Evolutionary conservation across 2,888 invertebrate genomes (phyloP).

Genomic region (Erynnis tages): DNA sequence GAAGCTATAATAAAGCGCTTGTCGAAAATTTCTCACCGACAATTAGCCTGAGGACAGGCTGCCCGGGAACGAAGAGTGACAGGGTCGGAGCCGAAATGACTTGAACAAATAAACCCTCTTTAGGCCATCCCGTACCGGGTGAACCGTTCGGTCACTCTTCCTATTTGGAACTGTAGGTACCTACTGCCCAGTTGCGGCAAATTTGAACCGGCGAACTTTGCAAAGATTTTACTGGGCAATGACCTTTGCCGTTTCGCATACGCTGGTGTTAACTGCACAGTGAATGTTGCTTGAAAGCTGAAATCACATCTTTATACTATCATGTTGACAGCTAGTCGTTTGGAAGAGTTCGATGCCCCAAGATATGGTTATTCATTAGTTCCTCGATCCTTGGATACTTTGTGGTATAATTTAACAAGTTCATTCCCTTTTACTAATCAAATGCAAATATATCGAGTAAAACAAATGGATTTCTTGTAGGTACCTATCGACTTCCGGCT

Average conservation of each 20-base stretch:
- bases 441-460: slow-evolving; percentile 15
- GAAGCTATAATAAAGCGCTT: slow-evolving; percentile 21
- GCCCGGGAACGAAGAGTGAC: slow-evolving; percentile 52
- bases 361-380: slow-evolving; percentile 2
- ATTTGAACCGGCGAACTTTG: slow-evolving; percentile 1
- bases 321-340: background rate
- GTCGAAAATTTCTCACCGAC: slow-evolving; percentile 33
- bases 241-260: background rate
- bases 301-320: background rate
- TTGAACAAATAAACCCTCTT: slow-evolving; percentile 54
- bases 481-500: slow-evolving; percentile 11
- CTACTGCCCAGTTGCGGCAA: background rate
- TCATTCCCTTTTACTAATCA: slow-evolving; percentile 19
- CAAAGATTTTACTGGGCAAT: background rate
- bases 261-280: background rate
- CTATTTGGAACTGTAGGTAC: slow-evolving; percentile 6
- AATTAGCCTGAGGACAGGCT: slow-evolving; percentile 48
- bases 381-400: slow-evolving; percentile 6
- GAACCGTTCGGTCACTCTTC: slow-evolving; percentile 13
- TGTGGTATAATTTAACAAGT: slow-evolving; percentile 17
- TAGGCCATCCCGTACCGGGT: slow-evolving; percentile 1
- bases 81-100: slow-evolving; percentile 37
- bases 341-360: background rate
- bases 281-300: background rate
- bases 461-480: slow-evolving; percentile 25